Evolutionary conservation across 30 jellyfish, hydroid and myxozoan genomes (phyloP), one percentile per base, ranked within the genome.

Genomic region (Hydractinia symbiolongicarpus): DNA sequence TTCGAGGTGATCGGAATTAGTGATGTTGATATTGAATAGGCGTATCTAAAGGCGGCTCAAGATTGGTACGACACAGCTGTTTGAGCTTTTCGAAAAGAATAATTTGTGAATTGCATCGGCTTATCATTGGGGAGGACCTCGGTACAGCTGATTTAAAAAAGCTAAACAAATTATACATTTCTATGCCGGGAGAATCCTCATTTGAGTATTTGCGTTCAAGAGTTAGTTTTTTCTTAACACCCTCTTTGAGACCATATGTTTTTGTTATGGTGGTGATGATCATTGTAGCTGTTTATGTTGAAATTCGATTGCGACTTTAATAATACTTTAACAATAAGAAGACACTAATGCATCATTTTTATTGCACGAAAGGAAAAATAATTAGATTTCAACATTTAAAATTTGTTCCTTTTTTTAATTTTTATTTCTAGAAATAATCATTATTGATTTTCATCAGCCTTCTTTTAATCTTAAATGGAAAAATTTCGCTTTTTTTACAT

Each of bases 41-140:
- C 78, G 78, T 68, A 68, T 20, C 50, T 68, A 1, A 68, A 11
- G 78, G 78, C 78, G 40, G 40, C 78, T 10, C 78, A 68, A 68
- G 78, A 68, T 30, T 68, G 78, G 78, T 68, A 68, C 53, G 78
- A 68, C 4, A 68, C 78, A 20, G 78, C 78, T 15, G 78, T 68
- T 20, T 68, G 53, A 14, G 3, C 40, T 68, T 68, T 68, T 68
- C 78, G n/a, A 68, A 68, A 20, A 16, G 78, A 68, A 68, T 68
- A 10, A 68, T 68, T 49, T 11, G 40, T 68, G 78, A 68, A 20
- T 11, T 68, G 17, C 78, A 68, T 49, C 40, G 53, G 2, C 78
- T 0, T 10, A 20, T 68, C 17, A 68, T 49, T 1, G 21, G 21
- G 15, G 50, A 30, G 15, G 78, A 68, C 69, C 2, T 58, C 15